Conservation (phyloP, 2,888 invertebrate genomes). For the Lissocephala sabroskyi region DNA sequence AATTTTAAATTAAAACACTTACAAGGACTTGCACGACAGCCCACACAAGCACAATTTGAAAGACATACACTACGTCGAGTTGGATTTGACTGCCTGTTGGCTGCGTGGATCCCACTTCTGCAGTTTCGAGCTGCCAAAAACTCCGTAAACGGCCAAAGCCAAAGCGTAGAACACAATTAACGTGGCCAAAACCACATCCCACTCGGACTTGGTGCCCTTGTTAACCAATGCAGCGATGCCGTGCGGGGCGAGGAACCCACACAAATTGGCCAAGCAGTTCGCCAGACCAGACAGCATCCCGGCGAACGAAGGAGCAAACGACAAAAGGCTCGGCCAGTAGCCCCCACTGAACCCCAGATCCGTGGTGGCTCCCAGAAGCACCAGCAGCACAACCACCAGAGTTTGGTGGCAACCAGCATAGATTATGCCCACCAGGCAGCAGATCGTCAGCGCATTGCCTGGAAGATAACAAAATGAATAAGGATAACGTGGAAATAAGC, state of each 20-base stretch:
- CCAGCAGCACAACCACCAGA: slow-evolving; percentile 63
- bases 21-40: too few species aligned
- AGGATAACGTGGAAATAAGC: neutral
- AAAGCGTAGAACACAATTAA: slow-evolving; percentile 65
- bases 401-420: slow-evolving; percentile 61
- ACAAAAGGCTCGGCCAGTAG: slow-evolving; percentile 72
- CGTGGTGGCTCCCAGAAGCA: slow-evolving; percentile 64
- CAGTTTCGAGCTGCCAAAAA: slow-evolving; percentile 71
- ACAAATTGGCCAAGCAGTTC: slow-evolving; percentile 71
- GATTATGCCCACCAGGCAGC: slow-evolving; percentile 58
- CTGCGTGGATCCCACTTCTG: slow-evolving; percentile 69
- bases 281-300: slow-evolving; percentile 73
- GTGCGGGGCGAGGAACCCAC: slow-evolving; percentile 71
- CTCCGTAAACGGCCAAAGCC: slow-evolving; percentile 68
- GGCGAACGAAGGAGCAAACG: slow-evolving; percentile 73
- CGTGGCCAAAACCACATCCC: slow-evolving; percentile 70
- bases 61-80: too few species aligned
- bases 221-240: slow-evolving; percentile 68
- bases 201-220: slow-evolving; percentile 71
- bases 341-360: slow-evolving; percentile 72
- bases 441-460: slow-evolving; percentile 50
- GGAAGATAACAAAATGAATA: slow-evolving; percentile 5
- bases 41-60: too few species aligned
- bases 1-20: too few species aligned
- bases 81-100: too few species aligned